Evolutionary conservation across 2,797 vertebrate genomes (phyloP).

Genomic region (Poecilia velifera): DNA sequence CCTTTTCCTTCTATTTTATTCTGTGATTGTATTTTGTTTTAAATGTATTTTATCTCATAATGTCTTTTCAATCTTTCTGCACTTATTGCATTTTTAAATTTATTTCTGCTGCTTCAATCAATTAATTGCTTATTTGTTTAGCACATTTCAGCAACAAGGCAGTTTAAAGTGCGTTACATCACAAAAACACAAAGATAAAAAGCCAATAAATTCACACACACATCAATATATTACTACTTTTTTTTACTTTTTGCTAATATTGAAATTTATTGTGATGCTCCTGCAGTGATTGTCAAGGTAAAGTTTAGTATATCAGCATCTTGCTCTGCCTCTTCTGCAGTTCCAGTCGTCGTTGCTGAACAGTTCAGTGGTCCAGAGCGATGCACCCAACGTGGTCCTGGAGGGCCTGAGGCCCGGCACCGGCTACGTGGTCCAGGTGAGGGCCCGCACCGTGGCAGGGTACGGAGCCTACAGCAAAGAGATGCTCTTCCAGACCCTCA

Average conservation of each 20-base stretch:
- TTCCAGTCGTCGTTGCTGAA: slow-evolving; percentile 86
- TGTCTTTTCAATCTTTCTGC: too few species aligned
- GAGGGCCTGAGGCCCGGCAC: slow-evolving; percentile 89
- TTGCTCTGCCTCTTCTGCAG: slow-evolving; percentile 63
- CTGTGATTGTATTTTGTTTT: too few species aligned
- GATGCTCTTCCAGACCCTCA: slow-evolving; percentile 96
- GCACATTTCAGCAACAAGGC: too few species aligned
- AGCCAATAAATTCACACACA: too few species aligned
- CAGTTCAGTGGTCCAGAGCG: slow-evolving; percentile 88
- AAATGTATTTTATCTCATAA: too few species aligned
- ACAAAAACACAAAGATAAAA: too few species aligned
- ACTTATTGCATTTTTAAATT: too few species aligned
- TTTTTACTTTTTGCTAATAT: background rate
- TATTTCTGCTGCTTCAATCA: too few species aligned
- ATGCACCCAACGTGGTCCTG: slow-evolving; percentile 87
- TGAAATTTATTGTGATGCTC: background rate
- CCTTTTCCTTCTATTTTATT: too few species aligned
- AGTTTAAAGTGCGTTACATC: too few species aligned
- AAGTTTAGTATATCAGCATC: slow-evolving; percentile 8
- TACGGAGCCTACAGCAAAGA: slow-evolving; percentile 94
- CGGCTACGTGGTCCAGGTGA: slow-evolving; percentile 92
- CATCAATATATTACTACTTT: too few species aligned
- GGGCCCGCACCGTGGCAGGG: slow-evolving; percentile 89
- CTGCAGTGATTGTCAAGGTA: background rate
- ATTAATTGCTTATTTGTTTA: too few species aligned